Base-by-base conservation (phyloP, 2,797 vertebrate genomes). In the Carapus acus region DNA sequence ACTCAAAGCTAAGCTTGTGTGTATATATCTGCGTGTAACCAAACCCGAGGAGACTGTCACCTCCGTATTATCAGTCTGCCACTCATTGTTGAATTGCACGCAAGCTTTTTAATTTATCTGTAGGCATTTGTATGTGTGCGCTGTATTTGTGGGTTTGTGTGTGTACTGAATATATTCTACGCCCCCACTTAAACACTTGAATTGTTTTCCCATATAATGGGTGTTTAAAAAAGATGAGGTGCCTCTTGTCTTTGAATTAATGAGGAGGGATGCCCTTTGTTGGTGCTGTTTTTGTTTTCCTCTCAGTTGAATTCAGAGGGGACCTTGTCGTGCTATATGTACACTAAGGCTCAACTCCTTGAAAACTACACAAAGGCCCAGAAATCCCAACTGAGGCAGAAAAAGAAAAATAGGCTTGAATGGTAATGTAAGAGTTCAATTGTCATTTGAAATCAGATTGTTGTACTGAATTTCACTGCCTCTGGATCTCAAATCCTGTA, bases 401-500 rank as follows among this genome's bases (percentile, higher is more conserved):
- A 20, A 16, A 54, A 63, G 31, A 34, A 59, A 47, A 37, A 64
- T 34, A 50, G 54, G 14, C 59, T 71, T 31, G 49, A 29, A 57
- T 43, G 40, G 68, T 36, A 65, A 58, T 20, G 27, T 61, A 69
- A 62, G 40, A 52, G 46, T 68, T 76, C 74, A 34, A 59, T 69
- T 71, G 38, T 66, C 45, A 57, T 54, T 65, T 38, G 58, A 24
- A 12, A 43, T 60, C 58, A 73, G 58, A 78, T 69, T 68, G 72
- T 31, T 66, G 65, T 54, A 62, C 43, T 27, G 11, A 54, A 57
- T 59, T 75, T 65, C 21, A 19, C 53, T 77, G 54, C 43, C 62
- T 61, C 44, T 69, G 64, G 80, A 69, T 58, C 57, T 57, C 19
- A 73, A 79, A 79, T 75, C n/a, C n/a, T n/a, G n/a, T n/a, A n/a